A percentile compares a stretch with the other conserved stretches of the same genome.
These are phyloP conservation scores for Tetraneura akinire DNA, from an alignment of 1,140 invertebrate genomes.

Conservation along the genomic window DNA sequence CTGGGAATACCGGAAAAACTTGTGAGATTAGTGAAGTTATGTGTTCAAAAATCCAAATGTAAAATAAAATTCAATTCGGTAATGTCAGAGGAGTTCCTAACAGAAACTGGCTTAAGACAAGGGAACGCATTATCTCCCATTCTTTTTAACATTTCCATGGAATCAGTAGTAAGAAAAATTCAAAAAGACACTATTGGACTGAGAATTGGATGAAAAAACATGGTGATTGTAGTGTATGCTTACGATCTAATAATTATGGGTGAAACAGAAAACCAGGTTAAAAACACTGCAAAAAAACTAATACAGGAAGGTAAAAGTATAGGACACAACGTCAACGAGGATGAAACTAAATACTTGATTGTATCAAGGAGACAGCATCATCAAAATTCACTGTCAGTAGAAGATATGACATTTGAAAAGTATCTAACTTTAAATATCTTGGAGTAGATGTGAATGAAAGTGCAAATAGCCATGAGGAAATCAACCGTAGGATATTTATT, in stretches of 20 bases:
- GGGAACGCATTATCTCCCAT: too few species aligned
- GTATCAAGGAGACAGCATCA: slow-evolving; percentile 15
- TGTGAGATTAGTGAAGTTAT: too few species aligned
- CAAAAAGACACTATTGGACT: slow-evolving; percentile 9
- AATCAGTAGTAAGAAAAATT: slow-evolving; percentile 14
- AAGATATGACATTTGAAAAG: slow-evolving; percentile 17
- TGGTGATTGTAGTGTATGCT: background rate
- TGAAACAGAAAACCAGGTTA: background rate
- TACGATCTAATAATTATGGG: background rate
- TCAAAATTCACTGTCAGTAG: background rate
- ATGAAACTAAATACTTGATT: slow-evolving; percentile 17
- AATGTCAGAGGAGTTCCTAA: too few species aligned
- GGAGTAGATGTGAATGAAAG: background rate
- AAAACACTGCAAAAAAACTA: slow-evolving; percentile 10
- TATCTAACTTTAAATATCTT: slow-evolving; percentile 23
- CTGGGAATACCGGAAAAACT: too few species aligned
- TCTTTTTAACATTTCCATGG: background rate
- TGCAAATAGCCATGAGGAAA: slow-evolving; percentile 3
- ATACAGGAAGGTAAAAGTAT: slow-evolving; percentile 5
- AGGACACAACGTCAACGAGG: background rate
- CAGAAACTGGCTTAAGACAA: too few species aligned
- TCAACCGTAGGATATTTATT: too few species aligned
- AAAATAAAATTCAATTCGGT: too few species aligned
- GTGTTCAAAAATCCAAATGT: too few species aligned
- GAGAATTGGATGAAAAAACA: slow-evolving; percentile 20